Percentiles rank a stretch among this genome's conserved stretches.
Conservation (phyloP, 2,888 invertebrate genomes). For the Phania funesta region DNA sequence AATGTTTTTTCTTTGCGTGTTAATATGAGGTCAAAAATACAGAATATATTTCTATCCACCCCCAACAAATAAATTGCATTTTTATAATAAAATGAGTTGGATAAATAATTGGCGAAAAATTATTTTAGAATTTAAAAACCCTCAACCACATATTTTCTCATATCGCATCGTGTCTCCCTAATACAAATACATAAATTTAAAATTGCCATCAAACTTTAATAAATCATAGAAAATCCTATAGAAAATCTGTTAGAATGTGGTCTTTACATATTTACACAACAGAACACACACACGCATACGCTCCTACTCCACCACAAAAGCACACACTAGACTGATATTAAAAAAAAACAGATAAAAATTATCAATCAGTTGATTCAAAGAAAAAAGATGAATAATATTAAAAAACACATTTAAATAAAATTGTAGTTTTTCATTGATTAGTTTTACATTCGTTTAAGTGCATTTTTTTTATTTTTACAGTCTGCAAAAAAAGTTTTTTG, state of each 20-base stretch:
- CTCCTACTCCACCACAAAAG: not conserved
- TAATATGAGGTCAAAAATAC: no score
- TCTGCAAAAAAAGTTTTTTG: not conserved
- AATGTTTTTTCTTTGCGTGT: no score
- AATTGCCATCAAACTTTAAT: slow-evolving; percentile 47
- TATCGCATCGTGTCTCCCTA: not conserved
- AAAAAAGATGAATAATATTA: slow-evolving; percentile 13
- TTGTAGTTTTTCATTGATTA: slow-evolving; percentile 59
- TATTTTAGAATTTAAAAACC: no score
- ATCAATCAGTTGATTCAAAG: slow-evolving; percentile 21
- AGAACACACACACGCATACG: not conserved
- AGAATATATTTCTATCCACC: no score
- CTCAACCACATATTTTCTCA: not conserved
- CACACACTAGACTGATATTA: not conserved
- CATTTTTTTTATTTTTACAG: slow-evolving; percentile 3
- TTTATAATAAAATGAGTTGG: no score
- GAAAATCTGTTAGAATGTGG: slow-evolving; percentile 47
- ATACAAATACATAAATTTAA: not conserved
- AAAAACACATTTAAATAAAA: slow-evolving; percentile 50
- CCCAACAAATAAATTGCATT: no score
- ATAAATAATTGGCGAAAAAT: no score
- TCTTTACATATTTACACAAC: slow-evolving; percentile 13
- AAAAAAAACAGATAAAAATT: slow-evolving; percentile 1
- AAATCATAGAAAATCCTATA: slow-evolving; percentile 49
- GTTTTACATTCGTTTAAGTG: slow-evolving; percentile 41